Conservation (phyloP, 2,797 vertebrate genomes). For the Diplodus sargus region DNA sequence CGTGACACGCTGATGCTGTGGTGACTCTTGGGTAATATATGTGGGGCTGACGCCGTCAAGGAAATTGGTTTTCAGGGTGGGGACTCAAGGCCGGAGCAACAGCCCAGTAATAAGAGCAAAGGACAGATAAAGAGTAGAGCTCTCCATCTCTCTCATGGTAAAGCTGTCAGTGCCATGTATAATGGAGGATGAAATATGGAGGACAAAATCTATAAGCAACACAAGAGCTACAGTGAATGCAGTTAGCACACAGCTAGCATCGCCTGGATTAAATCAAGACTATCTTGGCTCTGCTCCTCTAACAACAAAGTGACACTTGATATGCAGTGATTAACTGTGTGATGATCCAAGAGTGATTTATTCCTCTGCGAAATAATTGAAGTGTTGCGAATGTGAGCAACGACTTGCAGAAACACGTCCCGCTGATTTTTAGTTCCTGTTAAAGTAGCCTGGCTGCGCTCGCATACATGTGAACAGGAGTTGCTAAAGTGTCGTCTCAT, state of each 20-base stretch:
- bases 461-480: background rate
- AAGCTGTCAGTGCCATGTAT: constrained; percentile 60
- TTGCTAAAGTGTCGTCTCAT: background rate
- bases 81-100: constrained; percentile 69
- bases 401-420: constrained; percentile 9
- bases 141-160: constrained; percentile 64
- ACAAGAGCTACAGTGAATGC: background rate
- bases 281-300: background rate
- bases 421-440: background rate
- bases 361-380: background rate
- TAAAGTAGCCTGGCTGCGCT: background rate
- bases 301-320: background rate
- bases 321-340: background rate
- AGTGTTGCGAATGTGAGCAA: background rate
- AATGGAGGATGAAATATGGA: too few relatives aligned
- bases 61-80: constrained; percentile 74
- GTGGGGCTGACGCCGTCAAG: constrained; percentile 59
- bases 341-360: background rate
- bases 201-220: background rate
- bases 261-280: background rate
- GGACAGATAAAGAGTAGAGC: constrained; percentile 53
- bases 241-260: background rate
- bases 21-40: constrained; percentile 65
- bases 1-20: constrained; percentile 35
- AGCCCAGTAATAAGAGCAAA: constrained; percentile 66